phyloP scores from a whole-genome alignment of 2,888 invertebrate genomes.

The Morinoia aosen region DNA sequence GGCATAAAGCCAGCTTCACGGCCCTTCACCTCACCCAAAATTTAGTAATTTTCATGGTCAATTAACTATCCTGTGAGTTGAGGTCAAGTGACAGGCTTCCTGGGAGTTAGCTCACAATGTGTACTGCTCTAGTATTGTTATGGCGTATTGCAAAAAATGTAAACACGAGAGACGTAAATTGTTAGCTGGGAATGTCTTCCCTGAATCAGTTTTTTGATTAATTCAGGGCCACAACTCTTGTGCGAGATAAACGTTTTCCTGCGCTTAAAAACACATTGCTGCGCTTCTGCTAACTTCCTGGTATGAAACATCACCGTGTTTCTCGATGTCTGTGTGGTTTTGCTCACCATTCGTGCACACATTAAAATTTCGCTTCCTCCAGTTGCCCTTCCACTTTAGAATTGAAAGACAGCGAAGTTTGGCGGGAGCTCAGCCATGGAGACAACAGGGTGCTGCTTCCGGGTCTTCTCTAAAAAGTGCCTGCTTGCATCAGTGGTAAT shows the following conservation, averaged over 20 bases:
- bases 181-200: not conserved
- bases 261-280: not conserved
- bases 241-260: not conserved
- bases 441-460: not conserved
- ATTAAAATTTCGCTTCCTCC: not conserved
- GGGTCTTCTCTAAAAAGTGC: conserved; percentile 4
- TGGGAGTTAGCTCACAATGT: not conserved
- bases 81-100: not conserved
- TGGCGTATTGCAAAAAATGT: not conserved
- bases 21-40: not conserved
- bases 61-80: not conserved
- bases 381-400: not conserved
- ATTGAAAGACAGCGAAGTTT: not conserved
- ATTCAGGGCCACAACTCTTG: not conserved
- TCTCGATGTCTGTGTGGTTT: conserved; percentile 12
- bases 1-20: not conserved
- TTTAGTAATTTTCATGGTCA: not conserved
- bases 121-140: not conserved
- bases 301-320: not conserved
- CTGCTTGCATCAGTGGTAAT: not conserved
- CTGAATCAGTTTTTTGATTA: not conserved
- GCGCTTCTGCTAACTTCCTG: not conserved
- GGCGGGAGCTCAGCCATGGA: not conserved
- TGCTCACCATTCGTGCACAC: not conserved
- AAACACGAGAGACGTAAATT: not conserved